Percentiles rank a stretch among this genome's conserved stretches.
Evolutionary conservation across 2,797 vertebrate genomes (phyloP).

Genomic region (Cryptoprocta ferox): DNA sequence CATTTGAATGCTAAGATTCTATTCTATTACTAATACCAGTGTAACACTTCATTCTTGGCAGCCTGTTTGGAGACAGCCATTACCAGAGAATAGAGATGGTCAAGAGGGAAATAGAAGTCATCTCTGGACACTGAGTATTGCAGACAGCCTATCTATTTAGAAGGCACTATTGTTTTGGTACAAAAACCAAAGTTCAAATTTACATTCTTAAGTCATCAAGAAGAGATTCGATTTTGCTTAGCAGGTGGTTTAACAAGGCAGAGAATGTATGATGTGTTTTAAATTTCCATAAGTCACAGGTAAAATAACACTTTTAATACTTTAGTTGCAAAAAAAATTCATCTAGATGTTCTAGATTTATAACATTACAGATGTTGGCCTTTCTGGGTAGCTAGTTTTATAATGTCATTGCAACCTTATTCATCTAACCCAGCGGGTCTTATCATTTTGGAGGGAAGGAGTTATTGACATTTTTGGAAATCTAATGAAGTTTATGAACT

Average conservation of each 20-base stretch:
- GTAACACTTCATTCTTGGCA: background rate
- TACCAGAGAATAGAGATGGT: background rate
- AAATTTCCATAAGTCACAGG: constrained; percentile 48
- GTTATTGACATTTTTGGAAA: constrained; percentile 11
- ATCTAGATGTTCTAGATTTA: constrained; percentile 45
- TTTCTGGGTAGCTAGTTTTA: constrained; percentile 62
- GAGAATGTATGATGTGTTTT: constrained; percentile 19
- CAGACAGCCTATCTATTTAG: background rate
- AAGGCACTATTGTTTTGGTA: background rate
- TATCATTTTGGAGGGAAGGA: background rate
- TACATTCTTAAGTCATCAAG: constrained; percentile 2
- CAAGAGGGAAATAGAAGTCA: background rate
- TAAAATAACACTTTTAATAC: constrained; percentile 59
- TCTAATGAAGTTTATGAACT: background rate
- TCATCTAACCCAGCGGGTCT: constrained; percentile 15
- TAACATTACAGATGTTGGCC: constrained; percentile 37
- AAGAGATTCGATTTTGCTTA: constrained; percentile 49
- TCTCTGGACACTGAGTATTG: background rate
- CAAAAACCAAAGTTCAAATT: background rate
- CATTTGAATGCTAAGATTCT: background rate
- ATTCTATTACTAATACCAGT: background rate
- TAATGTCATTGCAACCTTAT: constrained; percentile 40
- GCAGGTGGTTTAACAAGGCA: constrained; percentile 45
- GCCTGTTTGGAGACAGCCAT: background rate
- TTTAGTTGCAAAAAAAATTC: constrained; percentile 27